Evolutionary conservation across 2,888 invertebrate species (phyloP).

Genomic region (Eristalis arbustorum): DNA sequence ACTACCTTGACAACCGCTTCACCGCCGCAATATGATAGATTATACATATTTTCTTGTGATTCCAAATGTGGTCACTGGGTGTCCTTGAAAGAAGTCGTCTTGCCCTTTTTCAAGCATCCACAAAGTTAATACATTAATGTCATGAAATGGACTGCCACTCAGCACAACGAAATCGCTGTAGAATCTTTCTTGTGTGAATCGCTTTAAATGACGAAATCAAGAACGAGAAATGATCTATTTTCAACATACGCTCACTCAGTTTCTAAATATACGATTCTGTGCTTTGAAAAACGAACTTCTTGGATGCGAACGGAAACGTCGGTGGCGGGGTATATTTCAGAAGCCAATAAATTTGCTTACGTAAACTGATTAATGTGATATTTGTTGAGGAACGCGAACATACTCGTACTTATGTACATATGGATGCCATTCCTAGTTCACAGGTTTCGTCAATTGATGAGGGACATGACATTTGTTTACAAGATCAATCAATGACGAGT

Average conservation of each 20-base stretch:
- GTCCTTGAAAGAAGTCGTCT: slow-evolving; percentile 54
- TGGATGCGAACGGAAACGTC: slow-evolving; percentile 26
- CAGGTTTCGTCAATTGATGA: slow-evolving; percentile 5
- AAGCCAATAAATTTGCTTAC: slow-evolving; percentile 28
- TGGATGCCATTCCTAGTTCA: not conserved
- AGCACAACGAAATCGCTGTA: not conserved
- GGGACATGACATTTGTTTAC: not conserved
- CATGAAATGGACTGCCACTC: not conserved
- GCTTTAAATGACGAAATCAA: slow-evolving; percentile 27
- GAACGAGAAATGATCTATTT: slow-evolving; percentile 33
- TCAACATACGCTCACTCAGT: slow-evolving; percentile 50
- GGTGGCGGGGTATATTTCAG: slow-evolving; percentile 8
- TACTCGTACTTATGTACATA: not conserved
- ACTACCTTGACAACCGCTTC: slow-evolving; percentile 25
- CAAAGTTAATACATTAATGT: not conserved
- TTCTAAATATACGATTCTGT: slow-evolving; percentile 52
- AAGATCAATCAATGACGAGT: slow-evolving; percentile 35
- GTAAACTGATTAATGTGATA: slow-evolving; percentile 30
- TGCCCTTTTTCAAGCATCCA: slow-evolving; percentile 12
- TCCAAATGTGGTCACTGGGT: slow-evolving; percentile 19
- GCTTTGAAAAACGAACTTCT: slow-evolving; percentile 14
- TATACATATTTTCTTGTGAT: slow-evolving; percentile 41
- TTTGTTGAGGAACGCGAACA: not conserved
- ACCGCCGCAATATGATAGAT: slow-evolving; percentile 44
- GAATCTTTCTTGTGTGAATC: not conserved